Evolutionary conservation across 1,140 invertebrate species (phyloP), one percentile per base, ranked within the genome.

Genomic region (Drosophila watanabei): DNA sequence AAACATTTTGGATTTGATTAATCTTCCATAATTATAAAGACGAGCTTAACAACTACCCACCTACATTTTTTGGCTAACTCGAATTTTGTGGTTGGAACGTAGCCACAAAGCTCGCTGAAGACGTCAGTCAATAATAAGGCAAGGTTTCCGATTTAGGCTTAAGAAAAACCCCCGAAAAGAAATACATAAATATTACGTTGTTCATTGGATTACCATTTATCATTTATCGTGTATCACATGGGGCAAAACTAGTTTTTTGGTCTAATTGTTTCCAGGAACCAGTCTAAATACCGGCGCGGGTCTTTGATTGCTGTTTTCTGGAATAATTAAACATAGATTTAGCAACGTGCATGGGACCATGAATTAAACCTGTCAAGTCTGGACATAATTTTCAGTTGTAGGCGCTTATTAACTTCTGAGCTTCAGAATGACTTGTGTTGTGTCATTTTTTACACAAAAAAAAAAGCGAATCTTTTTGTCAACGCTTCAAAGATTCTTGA

Each of bases 201-300:
- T 30, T 45, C 46, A 63, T 30, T 49, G 32, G 51, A 30, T 32
- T n/a, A 45, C 4, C 62, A 71, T 71, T 68, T n/a, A 71, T 54
- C 63, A 68, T 52, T 16, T 30, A n/a, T n/a, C 9, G 28, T 20
- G 52, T 35, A 24, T 56, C 7, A 24, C 13, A 14, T 30, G 0
- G 24, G 10, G 0, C 2, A 9, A 68, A 71, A 68, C 68, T n/a
- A 54, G 68, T 68, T 71, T 54, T 9, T n/a, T 70, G 62, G 32
- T 54, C 68, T 46, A 56, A 46, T 68, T 71, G 68, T 28, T 68
- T 68, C 62, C 62, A 45, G 68, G 68, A 69, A 71, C 14, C 32
- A 56, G 32, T 68, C 63, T 35, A 69, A 32, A 46, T 54, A 39
- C 37, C 4, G 39, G 16, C 14, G 20, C 20, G 9, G 6, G 13